Base-by-base conservation (phyloP, 2,113 vertebrate species). In the Cynocephalus volans region DNA sequence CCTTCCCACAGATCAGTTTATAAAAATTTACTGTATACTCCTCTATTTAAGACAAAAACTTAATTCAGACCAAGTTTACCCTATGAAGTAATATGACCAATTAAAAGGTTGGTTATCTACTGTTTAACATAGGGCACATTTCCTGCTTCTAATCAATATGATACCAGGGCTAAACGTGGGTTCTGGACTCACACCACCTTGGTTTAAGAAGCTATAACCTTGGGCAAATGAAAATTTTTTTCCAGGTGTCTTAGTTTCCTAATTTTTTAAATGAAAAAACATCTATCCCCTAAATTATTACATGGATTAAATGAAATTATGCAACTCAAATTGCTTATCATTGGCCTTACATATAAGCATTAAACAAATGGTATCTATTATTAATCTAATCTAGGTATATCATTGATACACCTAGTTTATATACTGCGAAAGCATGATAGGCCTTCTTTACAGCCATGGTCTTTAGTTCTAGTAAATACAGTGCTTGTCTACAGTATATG, bases 1-100 rank as follows among this genome's bases (percentile, higher is more conserved):
- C 62, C 62, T 87, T 88, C 36, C 83, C 36, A 79, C 2, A 11
- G 41, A 79, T 84, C 10, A 79, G 13, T 48, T 70, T 50, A 73
- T 58, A 84, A 89, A 88, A 90, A 90, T 67, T 26, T 73, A 41
- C 41, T 41, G 41, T 41, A 41, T 81, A 56, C 11, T 73, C 24
- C 21, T 92, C 72, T 92, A 67, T 65, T 50, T 90, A 87, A 93
- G 48, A 92, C 23, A 93, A 86, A 85, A 67, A 75, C 19, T 77
- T 86, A 84, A 48, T 90, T 86, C 33, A 90, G 69, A 89, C 45
- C 10, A 52, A 79, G 41, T 84, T 84, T 95, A 92, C 48, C 24
- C 7, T 92, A 8, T 84, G 56, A 93, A 93, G 26, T 31, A 85
- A 70, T 6, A 84, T 41, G 17, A 45, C 52, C 58, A 92, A 60